Percentiles rank a stretch among this genome's conserved stretches.
Conservation (phyloP, 2,888 invertebrate species). For the Cylloceria caligata region DNA sequence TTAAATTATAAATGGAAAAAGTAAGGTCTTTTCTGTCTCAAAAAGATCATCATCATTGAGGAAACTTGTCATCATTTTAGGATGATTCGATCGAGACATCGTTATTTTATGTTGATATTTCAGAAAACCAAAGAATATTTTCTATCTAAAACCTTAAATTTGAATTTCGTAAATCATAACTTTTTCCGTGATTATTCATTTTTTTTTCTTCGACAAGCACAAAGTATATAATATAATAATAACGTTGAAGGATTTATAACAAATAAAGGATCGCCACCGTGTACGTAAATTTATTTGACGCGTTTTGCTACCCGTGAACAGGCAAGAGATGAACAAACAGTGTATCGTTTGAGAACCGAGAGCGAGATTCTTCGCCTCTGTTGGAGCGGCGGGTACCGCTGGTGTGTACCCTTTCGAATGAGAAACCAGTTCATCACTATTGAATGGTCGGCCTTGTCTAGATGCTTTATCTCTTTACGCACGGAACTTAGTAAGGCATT, state of each 20-base stretch:
- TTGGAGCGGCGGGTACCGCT: constrained; percentile 20
- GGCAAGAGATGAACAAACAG: constrained; percentile 53
- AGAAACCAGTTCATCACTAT: constrained; percentile 79
- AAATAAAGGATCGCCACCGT: constrained; percentile 25
- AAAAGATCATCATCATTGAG: neutral
- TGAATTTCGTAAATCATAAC: neutral
- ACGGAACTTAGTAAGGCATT: constrained; percentile 78
- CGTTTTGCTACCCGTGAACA: constrained; percentile 49
- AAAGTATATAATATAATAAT: constrained; percentile 41
- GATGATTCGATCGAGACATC: no score
- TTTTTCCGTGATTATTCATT: neutral
- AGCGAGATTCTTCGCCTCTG: constrained; percentile 47
- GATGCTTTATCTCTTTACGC: constrained; percentile 80
- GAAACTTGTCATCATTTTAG: neutral
- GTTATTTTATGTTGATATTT: no score
- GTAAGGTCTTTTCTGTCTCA: neutral
- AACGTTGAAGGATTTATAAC: constrained; percentile 38
- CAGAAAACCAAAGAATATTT: neutral
- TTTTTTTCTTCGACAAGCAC: constrained; percentile 9
- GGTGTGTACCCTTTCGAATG: constrained; percentile 58
- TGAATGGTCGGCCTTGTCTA: constrained; percentile 80
- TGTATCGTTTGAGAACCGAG: constrained; percentile 28
- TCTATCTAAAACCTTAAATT: neutral
- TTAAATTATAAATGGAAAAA: neutral
- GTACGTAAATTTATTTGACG: constrained; percentile 48